These are phyloP conservation scores for Myiozetetes cayanensis DNA, from an alignment of 2,113 vertebrate genomes.

Conservation along the genomic window DNA sequence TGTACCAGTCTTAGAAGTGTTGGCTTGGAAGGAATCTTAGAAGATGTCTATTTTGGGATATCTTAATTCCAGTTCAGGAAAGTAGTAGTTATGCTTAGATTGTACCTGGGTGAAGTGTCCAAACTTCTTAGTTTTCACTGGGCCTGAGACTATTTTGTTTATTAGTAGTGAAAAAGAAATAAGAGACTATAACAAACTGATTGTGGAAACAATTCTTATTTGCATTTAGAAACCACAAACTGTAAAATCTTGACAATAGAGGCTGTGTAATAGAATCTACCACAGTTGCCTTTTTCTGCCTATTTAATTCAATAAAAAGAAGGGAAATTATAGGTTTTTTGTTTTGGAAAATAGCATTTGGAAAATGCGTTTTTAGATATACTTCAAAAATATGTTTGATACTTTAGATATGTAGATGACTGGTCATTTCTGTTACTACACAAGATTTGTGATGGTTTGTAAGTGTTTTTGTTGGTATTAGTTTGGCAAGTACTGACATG, in stretches of 20 bases:
- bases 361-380: background rate
- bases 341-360: background rate
- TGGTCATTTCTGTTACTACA: background rate
- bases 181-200: background rate
- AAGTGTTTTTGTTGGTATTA: background rate
- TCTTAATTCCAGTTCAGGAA: background rate
- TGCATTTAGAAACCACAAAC: background rate
- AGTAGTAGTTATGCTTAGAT: background rate
- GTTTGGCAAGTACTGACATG: background rate
- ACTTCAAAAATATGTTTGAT: background rate
- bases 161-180: background rate
- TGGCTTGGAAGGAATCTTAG: background rate
- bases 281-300: background rate
- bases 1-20: background rate
- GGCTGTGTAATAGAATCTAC: background rate
- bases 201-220: background rate
- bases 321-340: background rate
- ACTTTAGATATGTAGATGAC: background rate
- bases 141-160: background rate
- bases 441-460: background rate
- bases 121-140: background rate
- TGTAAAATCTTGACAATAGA: background rate
- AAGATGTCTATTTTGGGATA: background rate
- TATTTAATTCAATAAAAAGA: background rate
- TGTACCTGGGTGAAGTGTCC: background rate